Conservation (phyloP, 1,140 invertebrate species). For the Listronotus bonariensis region DNA sequence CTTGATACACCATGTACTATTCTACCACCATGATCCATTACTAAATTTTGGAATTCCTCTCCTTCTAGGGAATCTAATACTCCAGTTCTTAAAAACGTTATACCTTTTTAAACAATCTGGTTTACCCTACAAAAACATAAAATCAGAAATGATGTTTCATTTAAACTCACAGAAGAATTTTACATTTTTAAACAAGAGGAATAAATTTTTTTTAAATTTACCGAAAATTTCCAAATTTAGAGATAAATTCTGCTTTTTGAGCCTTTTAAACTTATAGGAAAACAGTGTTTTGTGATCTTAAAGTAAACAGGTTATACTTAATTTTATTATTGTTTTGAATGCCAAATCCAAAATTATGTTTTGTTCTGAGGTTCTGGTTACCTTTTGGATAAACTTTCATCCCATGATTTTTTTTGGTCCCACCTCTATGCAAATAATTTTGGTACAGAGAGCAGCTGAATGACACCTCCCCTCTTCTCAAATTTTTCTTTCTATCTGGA, state of each 20-base stretch:
- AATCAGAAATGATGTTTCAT: neutral
- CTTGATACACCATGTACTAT: constrained; percentile 74
- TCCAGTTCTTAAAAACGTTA: constrained; percentile 85
- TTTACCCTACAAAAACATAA: constrained; percentile 63
- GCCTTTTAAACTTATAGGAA: no score
- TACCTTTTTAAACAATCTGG: constrained; percentile 74
- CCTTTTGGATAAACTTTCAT: constrained; percentile 81
- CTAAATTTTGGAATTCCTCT: constrained; percentile 74
- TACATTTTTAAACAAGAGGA: no score
- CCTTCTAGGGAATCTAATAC: constrained; percentile 87
- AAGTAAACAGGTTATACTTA: no score
- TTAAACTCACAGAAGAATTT: no score
- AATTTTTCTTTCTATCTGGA: constrained; percentile 65
- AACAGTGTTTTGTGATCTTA: no score
- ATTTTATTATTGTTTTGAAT: no score
- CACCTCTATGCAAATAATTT: constrained; percentile 73
- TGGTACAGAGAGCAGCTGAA: constrained; percentile 62
- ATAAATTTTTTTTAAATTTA: no score
- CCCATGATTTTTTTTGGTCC: constrained; percentile 75
- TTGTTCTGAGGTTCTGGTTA: constrained; percentile 56
- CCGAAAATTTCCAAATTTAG: no score
- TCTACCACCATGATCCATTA: constrained; percentile 81
- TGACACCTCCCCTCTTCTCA: constrained; percentile 66
- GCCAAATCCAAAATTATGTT: no score
- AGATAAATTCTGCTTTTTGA: no score